Evolutionary conservation across 53 echinoderm and acorn worm species (phyloP).

Genomic region (Echinarachnius parma): DNA sequence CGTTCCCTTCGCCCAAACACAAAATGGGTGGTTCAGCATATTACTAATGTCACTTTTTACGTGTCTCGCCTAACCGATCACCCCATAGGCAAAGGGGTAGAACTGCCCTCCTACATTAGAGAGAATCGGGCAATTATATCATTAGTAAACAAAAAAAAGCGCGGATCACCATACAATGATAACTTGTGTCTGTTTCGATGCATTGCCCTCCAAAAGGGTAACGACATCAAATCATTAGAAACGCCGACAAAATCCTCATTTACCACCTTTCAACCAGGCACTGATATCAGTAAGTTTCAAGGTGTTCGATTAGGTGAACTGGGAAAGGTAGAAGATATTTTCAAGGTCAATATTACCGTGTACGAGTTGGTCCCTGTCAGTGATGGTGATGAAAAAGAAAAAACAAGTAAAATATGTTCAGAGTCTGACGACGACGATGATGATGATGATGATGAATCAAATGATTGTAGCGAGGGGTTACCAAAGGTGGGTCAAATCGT

Average conservation of each 20-base stretch:
- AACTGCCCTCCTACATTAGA: conserved; percentile 7
- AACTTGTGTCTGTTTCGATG: conserved; percentile 37
- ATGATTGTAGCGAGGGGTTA: not conserved
- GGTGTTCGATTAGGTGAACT: conserved; percentile 14
- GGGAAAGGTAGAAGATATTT: conserved; percentile 11
- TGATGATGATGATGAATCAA: no score
- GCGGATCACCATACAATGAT: conserved; percentile 1
- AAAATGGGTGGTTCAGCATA: conserved; percentile 44
- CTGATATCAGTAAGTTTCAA: not conserved
- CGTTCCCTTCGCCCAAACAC: conserved; percentile 30
- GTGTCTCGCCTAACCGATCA: conserved; percentile 24
- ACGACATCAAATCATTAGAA: not conserved
- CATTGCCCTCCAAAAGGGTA: not conserved
- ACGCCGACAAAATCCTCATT: not conserved
- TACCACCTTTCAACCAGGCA: not conserved
- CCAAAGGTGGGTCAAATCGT: no score
- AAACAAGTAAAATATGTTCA: no score
- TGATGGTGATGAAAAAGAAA: not conserved
- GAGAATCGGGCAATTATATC: conserved; percentile 9
- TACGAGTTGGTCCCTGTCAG: conserved; percentile 1
- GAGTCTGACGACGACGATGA: not conserved
- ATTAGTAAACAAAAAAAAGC: not conserved
- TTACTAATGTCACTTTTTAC: conserved; percentile 40
- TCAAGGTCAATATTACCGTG: conserved; percentile 16
- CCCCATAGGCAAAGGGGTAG: conserved; percentile 8